Base-by-base conservation (phyloP, 2,888 invertebrate genomes). In the Drosophila paramelanica region DNA sequence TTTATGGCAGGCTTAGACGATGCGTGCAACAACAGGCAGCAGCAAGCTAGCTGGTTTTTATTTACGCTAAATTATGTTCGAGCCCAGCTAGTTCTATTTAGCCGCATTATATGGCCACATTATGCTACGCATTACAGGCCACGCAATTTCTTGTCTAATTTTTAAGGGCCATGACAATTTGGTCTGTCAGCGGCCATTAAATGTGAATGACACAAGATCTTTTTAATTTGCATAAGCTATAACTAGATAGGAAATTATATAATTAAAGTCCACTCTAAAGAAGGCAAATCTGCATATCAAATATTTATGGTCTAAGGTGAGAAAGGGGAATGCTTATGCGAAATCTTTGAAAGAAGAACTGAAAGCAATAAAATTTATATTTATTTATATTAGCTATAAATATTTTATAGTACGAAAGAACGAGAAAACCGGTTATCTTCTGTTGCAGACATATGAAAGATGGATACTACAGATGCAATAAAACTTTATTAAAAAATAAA, bases 51-150 rank as follows among this genome's bases (percentile, higher is more conserved):
- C 87, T 42, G 77, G 81, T 82, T 86, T 77, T 74, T 79, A 77
- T 74, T 74, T 70, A 77, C 84, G 67, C 81, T 58, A 80, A 76
- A 82, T 82, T 79, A 81, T 79, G 47, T 62, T 66, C 36, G 46
- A 66, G 56, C 56, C 61, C 51, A 67, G 55, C 60, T n/a, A 41
- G 25, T 59, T 60, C 45, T 50, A 45, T 61, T 53, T 53, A 42
- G 11, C 10, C 20, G 8, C 14, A 23, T 49, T 52, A 49, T 39
- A 52, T 56, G 43, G 53, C 7, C 47, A 27, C 31, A 45, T 33
- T 50, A 36, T 43, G 43, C 42, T 17, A 33, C 49, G 47, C 57
- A 41, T 45, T 51, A 43, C 31, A 41, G 46, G 13, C 42, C 6
- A 67, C 43, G 49, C 59, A 57, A 31, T 62, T 57, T 68, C 65